Evolutionary conservation across 2,113 vertebrate genomes (phyloP).

Genomic region (Naja naja): DNA sequence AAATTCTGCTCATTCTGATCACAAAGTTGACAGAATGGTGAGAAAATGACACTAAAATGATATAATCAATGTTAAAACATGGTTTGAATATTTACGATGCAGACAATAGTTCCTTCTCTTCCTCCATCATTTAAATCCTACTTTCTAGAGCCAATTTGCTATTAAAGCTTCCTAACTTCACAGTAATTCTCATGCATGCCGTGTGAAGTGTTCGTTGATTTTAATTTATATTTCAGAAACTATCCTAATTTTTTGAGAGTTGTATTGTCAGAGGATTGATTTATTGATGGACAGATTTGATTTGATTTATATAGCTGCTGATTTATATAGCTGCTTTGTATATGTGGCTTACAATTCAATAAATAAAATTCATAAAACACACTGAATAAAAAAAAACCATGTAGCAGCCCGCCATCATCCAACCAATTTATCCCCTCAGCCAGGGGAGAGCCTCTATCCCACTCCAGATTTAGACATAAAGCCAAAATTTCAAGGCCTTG

Average conservation of each 20-base stretch:
- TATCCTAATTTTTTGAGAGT: conserved; percentile 57
- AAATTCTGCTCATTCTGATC: not conserved
- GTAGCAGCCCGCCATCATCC: not conserved
- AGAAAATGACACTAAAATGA: conserved; percentile 54
- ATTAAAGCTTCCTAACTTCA: conserved; percentile 58
- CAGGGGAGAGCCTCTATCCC: not conserved
- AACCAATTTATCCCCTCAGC: not conserved
- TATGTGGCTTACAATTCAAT: not conserved
- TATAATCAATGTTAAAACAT: conserved; percentile 58
- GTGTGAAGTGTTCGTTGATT: conserved; percentile 60
- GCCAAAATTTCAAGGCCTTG: not conserved
- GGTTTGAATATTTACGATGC: conserved; percentile 63
- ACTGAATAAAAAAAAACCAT: not conserved
- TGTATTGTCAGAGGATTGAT: not conserved
- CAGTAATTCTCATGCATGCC: conserved; percentile 63
- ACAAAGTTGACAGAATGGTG: conserved; percentile 11
- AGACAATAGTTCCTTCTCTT: conserved; percentile 52
- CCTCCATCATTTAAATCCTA: conserved; percentile 49
- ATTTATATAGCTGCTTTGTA: not conserved
- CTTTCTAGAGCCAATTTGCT: conserved; percentile 66
- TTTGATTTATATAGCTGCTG: not conserved
- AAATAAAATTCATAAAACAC: not conserved
- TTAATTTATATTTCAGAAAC: conserved; percentile 59
- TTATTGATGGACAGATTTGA: not conserved
- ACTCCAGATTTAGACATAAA: not conserved